phyloP scores from a whole-genome alignment of 2,888 invertebrate genomes.

The Oligia strigilis region DNA sequence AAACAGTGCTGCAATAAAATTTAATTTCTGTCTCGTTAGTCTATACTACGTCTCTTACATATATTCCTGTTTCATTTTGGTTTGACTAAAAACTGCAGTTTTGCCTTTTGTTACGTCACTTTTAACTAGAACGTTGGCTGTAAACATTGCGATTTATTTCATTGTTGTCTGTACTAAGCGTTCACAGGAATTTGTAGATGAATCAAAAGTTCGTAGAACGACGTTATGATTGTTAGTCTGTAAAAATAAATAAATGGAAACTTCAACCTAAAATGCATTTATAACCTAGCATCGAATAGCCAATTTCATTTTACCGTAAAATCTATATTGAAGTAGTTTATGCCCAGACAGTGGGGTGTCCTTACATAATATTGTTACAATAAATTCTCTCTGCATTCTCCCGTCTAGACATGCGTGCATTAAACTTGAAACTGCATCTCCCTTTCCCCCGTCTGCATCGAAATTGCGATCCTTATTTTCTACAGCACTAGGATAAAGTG shows the following conservation, averaged over 20 bases:
- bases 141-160: constrained; percentile 57
- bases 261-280: constrained; percentile 20
- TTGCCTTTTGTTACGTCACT: constrained; percentile 41
- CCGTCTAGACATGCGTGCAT: constrained; percentile 80
- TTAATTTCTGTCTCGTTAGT: constrained; percentile 40
- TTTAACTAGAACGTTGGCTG: constrained; percentile 38
- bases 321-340: constrained; percentile 45
- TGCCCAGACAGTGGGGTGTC: constrained; percentile 41
- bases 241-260: constrained; percentile 27
- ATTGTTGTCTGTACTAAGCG: constrained; percentile 59
- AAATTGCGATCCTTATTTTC: constrained; percentile 62
- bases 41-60: constrained; percentile 22
- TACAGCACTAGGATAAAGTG: constrained; percentile 46
- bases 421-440: constrained; percentile 66
- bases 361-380: constrained; percentile 62
- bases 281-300: constrained; percentile 33
- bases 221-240: constrained; percentile 33
- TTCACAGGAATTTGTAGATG: constrained; percentile 53
- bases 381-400: constrained; percentile 56
- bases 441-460: constrained; percentile 60
- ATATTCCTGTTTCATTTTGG: constrained; percentile 28
- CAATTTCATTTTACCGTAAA: constrained; percentile 42
- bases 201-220: constrained; percentile 52
- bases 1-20: constrained; percentile 38
- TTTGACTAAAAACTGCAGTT: constrained; percentile 41